Evolutionary conservation across 2,797 vertebrate genomes (phyloP), one percentile per base, ranked within the genome.

Genomic region (Sebastes alutus): DNA sequence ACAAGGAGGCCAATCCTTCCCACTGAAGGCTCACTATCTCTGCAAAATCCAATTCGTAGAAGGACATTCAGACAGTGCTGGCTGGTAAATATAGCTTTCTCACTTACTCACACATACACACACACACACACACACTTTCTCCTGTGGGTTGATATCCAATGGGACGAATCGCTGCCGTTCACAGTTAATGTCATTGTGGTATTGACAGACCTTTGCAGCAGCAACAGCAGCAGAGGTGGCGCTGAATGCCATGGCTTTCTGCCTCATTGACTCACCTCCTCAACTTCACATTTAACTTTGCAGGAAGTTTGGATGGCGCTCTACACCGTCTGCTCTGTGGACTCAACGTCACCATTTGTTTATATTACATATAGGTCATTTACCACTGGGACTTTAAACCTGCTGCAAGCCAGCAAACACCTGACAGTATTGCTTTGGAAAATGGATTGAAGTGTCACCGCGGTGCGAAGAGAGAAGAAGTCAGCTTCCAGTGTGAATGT

Each of bases 371-470:
- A 55, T 3, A 75, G 64, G 35, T 49, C 20, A 55, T 72, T 86
- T 72, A 78, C 33, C 22, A 9, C 9, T 3, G 61, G 13, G 42
- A 59, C 33, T 42, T 49, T 0, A 30, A 4, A 23, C 25, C 4
- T 12, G 42, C 72, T 67, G 79, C 61, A 11, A 38, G 56, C 27
- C 62, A 18, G 61, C 46, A 27, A 73, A 72, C 68, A 73, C 29
- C 77, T 68, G 67, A 67, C 61, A 72, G 63, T 3, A 5, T 29
- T 6, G 16, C 54, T 78, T 20, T 56, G 61, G 69, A 55, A 55
- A 73, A 70, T 46, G 63, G 73, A 84, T 64, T 46, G 38, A 72
- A 18, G 69, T 65, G 77, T 77, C 63, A 38, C 68, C 5, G 54
- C 7, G 25, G 49, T 38, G 32, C 49, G 2, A 4, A 60, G 6